phyloP scores from a whole-genome alignment of 2,113 vertebrate species.

The Steatornis caripensis region DNA sequence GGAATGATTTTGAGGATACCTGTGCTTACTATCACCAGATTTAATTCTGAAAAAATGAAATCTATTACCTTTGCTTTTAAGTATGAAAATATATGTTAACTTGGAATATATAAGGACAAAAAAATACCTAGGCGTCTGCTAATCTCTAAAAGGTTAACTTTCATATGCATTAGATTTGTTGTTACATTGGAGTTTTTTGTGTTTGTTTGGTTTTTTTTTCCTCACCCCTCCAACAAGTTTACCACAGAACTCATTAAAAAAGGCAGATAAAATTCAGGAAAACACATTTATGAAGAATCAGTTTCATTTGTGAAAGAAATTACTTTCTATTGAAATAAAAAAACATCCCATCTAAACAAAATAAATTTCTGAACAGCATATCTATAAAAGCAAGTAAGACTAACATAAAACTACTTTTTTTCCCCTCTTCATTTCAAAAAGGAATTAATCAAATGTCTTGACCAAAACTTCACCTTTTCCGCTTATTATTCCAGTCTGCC shows the following conservation, averaged over 20 bases:
- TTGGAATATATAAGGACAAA: neutral
- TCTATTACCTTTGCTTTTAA: neutral
- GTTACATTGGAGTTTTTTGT: neutral
- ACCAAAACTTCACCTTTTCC: slow-evolving; percentile 31
- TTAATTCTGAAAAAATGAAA: neutral
- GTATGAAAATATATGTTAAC: neutral
- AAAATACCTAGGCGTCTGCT: neutral
- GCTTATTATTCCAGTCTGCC: slow-evolving; percentile 14
- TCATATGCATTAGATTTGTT: neutral
- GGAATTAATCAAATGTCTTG: neutral
- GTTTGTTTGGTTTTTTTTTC: neutral
- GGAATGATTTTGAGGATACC: neutral
- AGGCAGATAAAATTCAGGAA: neutral
- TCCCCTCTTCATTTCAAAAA: neutral
- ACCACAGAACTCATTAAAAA: neutral
- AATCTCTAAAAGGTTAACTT: neutral
- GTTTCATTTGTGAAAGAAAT: neutral
- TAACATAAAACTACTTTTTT: neutral
- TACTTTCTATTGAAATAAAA: neutral
- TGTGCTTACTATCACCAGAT: neutral
- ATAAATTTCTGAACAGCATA: neutral
- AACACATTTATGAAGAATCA: neutral
- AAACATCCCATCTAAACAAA: neutral
- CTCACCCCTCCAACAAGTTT: neutral
- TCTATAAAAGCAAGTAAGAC: neutral